Evolutionary conservation across 35 echinoderm and acorn worm species (phyloP).

Genomic region (Diadema setosum): DNA sequence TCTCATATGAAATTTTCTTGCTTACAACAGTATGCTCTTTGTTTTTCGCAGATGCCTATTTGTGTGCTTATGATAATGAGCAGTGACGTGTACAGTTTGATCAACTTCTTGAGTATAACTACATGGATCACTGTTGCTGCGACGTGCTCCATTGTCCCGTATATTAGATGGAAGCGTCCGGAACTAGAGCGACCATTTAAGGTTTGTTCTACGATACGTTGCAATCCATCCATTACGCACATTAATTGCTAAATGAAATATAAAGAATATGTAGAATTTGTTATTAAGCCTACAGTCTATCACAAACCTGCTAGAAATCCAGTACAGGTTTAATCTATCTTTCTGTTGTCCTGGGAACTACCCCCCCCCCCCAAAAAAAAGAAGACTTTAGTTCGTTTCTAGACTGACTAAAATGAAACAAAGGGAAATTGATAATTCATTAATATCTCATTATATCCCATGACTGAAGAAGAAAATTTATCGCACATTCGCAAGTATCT

Average conservation of each 20-base stretch:
- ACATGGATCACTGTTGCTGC: slow-evolving; percentile 77
- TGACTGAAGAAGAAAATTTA: no score
- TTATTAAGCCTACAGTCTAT: not conserved
- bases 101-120: slow-evolving; percentile 94
- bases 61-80: slow-evolving; percentile 40
- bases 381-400: no score
- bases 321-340: not conserved
- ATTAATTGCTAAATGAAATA: not conserved
- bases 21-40: not conserved
- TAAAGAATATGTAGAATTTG: not conserved
- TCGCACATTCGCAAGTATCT: no score
- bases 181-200: slow-evolving; percentile 76
- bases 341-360: not conserved
- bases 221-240: no score
- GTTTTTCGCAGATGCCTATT: not conserved
- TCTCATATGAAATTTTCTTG: not conserved
- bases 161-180: slow-evolving; percentile 87
- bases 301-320: not conserved
- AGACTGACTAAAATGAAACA: no score
- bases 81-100: slow-evolving; percentile 64
- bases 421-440: no score
- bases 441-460: no score
- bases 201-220: slow-evolving; percentile 25
- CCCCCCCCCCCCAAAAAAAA: not conserved
- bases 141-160: slow-evolving; percentile 58